Evolutionary conservation across 2,113 vertebrate genomes (phyloP), one percentile per base, ranked within the genome.

Genomic region (Crotalus viridis): DNA sequence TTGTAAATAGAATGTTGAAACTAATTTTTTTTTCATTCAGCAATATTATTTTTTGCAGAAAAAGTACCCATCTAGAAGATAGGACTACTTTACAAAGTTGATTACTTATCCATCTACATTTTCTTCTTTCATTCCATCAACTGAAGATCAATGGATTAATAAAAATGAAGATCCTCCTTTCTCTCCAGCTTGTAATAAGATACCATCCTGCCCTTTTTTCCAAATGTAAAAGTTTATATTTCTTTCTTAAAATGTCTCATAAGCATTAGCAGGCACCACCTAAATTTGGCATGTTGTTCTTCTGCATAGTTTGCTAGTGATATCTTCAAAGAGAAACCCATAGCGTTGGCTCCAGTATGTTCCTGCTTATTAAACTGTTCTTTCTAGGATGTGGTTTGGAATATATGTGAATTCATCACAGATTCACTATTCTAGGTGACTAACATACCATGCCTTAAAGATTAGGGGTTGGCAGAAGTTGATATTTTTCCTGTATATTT

Each of bases 291-390:
- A 96, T 92, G 95, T 95, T 92, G 96, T 94, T 97, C 93, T 95
- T 94, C 97, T 13, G 88, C 97, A 97, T 97, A 92, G 93, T 96
- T 97, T 94, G 95, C 87, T 4, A 61, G 95, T 96, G 96, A 96
- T 46, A 91, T 0, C 28, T 90, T 55, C 59, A 21, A 92, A 81
- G 85, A 64, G 88, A 0, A 4, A 10, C 57, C 5, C 26, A 0
- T 87, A 93, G 94, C 92, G 94, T 95, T 5, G 92, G 46, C 57
- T 94, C 1, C 0, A 94, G 61, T 48, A 33, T 90, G 39, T 57
- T 85, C 22, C 69, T 56, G 43, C 51, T 0, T 5, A 0, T 0
- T 93, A 94, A 95, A 95, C 96, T 92, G 93, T 0, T 43, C 54
- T 93, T 90, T 9, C 51, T 33, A 1, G 90, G 51, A 57, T 24